A percentile compares a stretch with the other conserved stretches of the same genome.
Conservation (phyloP, 2,888 invertebrate genomes). For the Ceramica pisi region DNA sequence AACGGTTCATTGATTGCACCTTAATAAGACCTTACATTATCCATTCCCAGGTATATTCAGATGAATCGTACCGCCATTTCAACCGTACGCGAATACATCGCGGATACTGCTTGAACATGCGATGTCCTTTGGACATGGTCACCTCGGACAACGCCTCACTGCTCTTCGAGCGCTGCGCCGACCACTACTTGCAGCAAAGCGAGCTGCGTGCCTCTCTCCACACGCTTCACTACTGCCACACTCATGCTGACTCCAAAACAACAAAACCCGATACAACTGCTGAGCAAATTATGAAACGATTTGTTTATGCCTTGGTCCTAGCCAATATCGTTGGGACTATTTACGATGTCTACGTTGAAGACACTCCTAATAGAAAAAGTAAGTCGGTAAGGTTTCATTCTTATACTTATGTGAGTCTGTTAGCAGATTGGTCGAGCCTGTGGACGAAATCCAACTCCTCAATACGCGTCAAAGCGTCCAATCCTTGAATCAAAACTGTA, state of each 20-base stretch:
- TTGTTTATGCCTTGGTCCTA: conserved; percentile 55
- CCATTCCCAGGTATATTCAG: conserved; percentile 53
- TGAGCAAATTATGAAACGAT: conserved; percentile 51
- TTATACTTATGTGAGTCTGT: background rate
- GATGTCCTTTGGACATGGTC: conserved; percentile 53
- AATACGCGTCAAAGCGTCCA: background rate
- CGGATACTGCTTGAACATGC: conserved; percentile 72
- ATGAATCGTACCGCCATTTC: conserved; percentile 53
- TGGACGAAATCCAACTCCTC: background rate
- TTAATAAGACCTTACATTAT: background rate
- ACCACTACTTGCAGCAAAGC: conserved; percentile 43
- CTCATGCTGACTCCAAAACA: conserved; percentile 42
- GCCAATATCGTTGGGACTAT: conserved; percentile 67
- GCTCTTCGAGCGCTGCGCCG: conserved; percentile 64
- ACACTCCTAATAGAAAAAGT: conserved; percentile 53
- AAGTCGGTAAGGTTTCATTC: conserved; percentile 36
- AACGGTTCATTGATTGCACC: background rate
- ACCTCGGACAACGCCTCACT: conserved; percentile 17
- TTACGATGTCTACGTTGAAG: conserved; percentile 54
- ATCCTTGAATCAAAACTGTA: background rate
- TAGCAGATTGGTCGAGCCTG: background rate
- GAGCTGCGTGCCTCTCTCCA: conserved; percentile 61
- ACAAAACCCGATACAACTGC: conserved; percentile 30
- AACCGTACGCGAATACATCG: conserved; percentile 73
- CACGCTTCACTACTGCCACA: conserved; percentile 64